These are phyloP conservation scores for Crematogaster levior DNA, from an alignment of 2,888 invertebrate genomes.

Conservation along the genomic window DNA sequence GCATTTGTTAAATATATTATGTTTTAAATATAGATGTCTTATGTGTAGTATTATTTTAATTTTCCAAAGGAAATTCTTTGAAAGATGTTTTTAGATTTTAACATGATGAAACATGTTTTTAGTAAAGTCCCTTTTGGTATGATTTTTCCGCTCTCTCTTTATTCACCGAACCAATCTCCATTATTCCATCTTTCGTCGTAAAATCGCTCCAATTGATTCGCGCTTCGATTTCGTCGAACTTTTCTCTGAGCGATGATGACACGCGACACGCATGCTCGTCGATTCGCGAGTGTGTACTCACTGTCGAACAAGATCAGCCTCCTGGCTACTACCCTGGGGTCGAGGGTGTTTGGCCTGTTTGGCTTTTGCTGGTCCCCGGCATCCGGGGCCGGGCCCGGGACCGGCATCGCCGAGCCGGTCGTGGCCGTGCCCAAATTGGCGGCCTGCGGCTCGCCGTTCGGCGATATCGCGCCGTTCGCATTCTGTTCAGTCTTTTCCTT, in stretches of 20 bases:
- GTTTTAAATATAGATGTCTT: background rate
- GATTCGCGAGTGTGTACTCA: slow-evolving; percentile 69
- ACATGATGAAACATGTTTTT: too few species aligned
- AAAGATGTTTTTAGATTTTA: too few species aligned
- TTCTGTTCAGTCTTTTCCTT: slow-evolving; percentile 94
- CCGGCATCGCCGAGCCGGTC: slow-evolving; percentile 71
- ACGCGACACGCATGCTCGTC: slow-evolving; percentile 15
- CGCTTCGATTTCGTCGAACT: slow-evolving; percentile 23
- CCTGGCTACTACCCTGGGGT: slow-evolving; percentile 88
- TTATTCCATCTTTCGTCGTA: background rate
- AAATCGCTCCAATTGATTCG: background rate
- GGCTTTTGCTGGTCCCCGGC: slow-evolving; percentile 87
- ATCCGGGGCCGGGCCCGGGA: slow-evolving; percentile 72
- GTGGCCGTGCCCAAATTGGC: slow-evolving; percentile 74
- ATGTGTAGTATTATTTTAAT: background rate
- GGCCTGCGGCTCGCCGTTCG: slow-evolving; percentile 85
- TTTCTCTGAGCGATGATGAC: slow-evolving; percentile 49
- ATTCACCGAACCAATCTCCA: too few species aligned
- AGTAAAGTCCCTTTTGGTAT: background rate
- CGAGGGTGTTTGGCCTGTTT: slow-evolving; percentile 93
- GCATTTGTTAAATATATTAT: background rate
- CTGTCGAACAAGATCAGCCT: slow-evolving; percentile 87
- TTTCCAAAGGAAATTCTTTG: background rate
- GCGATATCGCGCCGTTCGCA: slow-evolving; percentile 89
- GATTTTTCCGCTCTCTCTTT: background rate